These are phyloP conservation scores for Trematocara stigmaticum DNA, from an alignment of 2,113 vertebrate genomes.

Conservation along the genomic window DNA sequence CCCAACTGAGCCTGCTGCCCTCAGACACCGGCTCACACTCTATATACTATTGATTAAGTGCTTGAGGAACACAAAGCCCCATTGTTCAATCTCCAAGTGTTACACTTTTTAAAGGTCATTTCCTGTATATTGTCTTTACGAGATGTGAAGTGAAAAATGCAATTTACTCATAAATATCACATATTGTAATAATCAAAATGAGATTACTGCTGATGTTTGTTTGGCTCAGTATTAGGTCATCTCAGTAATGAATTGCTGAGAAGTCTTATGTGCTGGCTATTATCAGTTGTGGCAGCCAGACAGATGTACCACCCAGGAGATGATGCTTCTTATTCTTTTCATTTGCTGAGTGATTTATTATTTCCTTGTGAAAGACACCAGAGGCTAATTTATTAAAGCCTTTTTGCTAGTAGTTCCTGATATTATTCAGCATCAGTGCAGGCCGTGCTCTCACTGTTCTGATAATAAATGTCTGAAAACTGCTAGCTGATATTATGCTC, in stretches of 20 bases:
- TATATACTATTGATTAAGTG: neutral
- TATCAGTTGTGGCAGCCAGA: neutral
- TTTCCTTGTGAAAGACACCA: neutral
- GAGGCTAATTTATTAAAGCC: neutral
- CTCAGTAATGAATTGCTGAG: neutral
- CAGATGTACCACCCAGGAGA: neutral
- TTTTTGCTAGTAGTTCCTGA: neutral
- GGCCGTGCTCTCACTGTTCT: neutral
- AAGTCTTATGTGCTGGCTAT: neutral
- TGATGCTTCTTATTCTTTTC: neutral
- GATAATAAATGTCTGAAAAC: constrained; percentile 4
- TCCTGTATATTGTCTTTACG: neutral
- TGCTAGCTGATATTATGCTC: neutral
- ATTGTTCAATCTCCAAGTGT: neutral
- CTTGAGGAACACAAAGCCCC: neutral
- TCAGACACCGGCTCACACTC: neutral
- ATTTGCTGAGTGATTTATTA: constrained; percentile 15
- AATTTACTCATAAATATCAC: neutral
- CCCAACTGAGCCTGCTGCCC: neutral
- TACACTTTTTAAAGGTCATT: neutral
- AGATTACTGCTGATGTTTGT: neutral
- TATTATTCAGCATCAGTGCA: constrained; percentile 4
- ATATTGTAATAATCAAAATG: neutral
- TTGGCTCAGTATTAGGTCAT: neutral
- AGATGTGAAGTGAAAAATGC: neutral